Percentiles rank a stretch among this genome's conserved stretches.
Evolutionary conservation across 64 coral and sea anemone genomes (phyloP).

Genomic region (Montipora efflorescens): DNA sequence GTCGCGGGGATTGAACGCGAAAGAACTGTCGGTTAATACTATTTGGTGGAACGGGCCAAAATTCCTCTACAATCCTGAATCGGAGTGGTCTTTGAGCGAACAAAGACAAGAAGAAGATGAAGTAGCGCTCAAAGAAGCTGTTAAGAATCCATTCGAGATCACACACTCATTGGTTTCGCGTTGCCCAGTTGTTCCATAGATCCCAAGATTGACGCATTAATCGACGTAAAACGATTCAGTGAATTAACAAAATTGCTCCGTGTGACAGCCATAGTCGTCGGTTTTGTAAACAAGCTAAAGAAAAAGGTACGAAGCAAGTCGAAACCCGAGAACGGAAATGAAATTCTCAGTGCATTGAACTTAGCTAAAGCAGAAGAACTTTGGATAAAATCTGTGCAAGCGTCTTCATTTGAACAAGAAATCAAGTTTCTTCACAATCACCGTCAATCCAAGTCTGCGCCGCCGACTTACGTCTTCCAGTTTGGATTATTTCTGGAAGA

Average conservation of each 20-base stretch:
- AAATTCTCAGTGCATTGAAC: not conserved
- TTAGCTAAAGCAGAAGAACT: conserved; percentile 14
- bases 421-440: conserved; percentile 9
- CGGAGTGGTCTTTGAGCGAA: not conserved
- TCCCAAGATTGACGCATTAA: conserved; percentile 2
- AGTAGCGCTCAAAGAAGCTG: not conserved
- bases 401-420: conserved; percentile 5
- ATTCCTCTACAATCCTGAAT: not conserved
- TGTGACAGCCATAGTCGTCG: conserved; percentile 2
- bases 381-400: conserved; percentile 10
- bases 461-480: not conserved
- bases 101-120: not conserved
- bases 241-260: not conserved
- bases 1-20: not conserved
- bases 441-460: not conserved
- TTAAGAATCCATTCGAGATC: not conserved
- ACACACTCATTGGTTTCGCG: not conserved
- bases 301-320: not conserved
- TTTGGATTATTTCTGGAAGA: conserved; percentile 24
- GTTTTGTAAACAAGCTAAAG: conserved; percentile 35
- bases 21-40: not conserved
- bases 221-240: conserved; percentile 26
- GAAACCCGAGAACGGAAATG: not conserved
- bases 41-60: conserved; percentile 47
- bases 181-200: too few species aligned